Percentiles rank a stretch among this genome's conserved stretches.
Conservation (phyloP, 1,140 invertebrate genomes). For the Carposina sasakii region DNA sequence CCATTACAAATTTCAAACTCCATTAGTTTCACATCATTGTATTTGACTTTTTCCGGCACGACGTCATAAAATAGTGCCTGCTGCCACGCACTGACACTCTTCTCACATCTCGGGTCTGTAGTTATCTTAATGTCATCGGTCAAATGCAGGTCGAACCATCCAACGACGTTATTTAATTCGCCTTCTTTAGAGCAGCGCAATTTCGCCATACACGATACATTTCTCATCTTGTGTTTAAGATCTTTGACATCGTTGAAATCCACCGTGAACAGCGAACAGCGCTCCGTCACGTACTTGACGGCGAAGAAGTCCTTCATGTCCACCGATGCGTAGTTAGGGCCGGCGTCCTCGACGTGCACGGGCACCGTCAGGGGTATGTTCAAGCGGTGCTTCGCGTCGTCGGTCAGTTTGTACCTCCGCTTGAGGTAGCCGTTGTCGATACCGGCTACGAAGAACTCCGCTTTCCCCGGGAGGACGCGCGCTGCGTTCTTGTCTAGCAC, state of each 20-base stretch:
- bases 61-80: conserved; percentile 78
- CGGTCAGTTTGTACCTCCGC: conserved; percentile 56
- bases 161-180: conserved; percentile 76
- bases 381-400: conserved; percentile 47
- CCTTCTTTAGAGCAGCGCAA: conserved; percentile 62
- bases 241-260: conserved; percentile 78
- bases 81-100: conserved; percentile 81
- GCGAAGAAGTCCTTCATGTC: conserved; percentile 74
- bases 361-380: conserved; percentile 52
- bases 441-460: conserved; percentile 77
- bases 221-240: conserved; percentile 60
- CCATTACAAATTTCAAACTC: conserved; percentile 63
- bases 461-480: conserved; percentile 76
- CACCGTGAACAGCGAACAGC: conserved; percentile 72
- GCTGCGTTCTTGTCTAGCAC: conserved; percentile 67
- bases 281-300: conserved; percentile 75
- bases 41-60: conserved; percentile 46
- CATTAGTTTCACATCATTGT: conserved; percentile 49
- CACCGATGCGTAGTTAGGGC: conserved; percentile 81
- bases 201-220: conserved; percentile 49
- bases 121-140: conserved; percentile 76
- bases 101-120: conserved; percentile 65
- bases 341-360: conserved; percentile 31
- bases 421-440: conserved; percentile 66
- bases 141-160: conserved; percentile 83